These are phyloP conservation scores for Tachyglossus aculeatus DNA, from an alignment of 2,797 vertebrate genomes.

Conservation along the genomic window DNA sequence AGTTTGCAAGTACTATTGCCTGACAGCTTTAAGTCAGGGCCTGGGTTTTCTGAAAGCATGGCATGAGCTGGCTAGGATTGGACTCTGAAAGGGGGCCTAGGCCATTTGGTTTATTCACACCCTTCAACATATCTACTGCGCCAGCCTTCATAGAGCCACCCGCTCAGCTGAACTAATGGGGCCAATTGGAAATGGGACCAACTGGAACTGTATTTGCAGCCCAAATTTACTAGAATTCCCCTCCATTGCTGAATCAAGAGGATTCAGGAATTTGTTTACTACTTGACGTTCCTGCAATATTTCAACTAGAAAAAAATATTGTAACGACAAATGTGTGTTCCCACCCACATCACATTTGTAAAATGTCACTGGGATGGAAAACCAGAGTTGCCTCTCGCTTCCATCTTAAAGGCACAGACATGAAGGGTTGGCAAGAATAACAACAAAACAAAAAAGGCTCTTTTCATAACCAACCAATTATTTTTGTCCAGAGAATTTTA, in stretches of 20 bases:
- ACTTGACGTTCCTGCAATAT: not conserved
- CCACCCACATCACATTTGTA: not conserved
- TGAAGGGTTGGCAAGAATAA: not conserved
- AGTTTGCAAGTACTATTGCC: not conserved
- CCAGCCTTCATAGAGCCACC: no score
- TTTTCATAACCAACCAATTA: accelerated
- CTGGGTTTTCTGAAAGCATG: no score
- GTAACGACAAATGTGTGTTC: not conserved
- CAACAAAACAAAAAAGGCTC: accelerated
- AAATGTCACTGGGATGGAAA: not conserved
- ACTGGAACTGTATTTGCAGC: accelerated
- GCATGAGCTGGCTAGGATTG: no score
- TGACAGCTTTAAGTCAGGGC: not conserved
- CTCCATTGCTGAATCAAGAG: not conserved
- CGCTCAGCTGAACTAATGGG: no score
- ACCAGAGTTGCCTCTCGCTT: not conserved
- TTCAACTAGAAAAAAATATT: not conserved
- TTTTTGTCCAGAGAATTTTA: not conserved
- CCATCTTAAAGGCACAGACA: accelerated
- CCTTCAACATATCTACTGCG: no score
- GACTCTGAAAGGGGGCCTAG: no score
- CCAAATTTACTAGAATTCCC: accelerated
- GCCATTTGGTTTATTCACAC: no score
- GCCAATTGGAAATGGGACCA: no score
- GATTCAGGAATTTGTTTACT: not conserved